These are phyloP conservation scores for Petrolisthes manimaculis DNA, from an alignment of 2,888 invertebrate genomes.

Conservation along the genomic window DNA sequence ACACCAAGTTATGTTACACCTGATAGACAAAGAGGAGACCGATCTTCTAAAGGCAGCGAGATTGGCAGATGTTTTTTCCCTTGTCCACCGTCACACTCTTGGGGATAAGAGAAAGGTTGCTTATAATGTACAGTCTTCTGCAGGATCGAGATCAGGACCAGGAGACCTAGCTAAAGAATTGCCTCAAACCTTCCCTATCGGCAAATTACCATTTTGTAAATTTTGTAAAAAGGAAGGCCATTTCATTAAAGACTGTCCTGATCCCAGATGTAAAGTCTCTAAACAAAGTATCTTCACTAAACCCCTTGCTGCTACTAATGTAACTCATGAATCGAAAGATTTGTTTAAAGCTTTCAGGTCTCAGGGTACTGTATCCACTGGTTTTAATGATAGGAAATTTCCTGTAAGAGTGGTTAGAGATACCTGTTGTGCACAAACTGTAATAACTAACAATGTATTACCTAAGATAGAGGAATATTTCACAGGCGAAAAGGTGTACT, in stretches of 20 bases:
- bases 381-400: neutral
- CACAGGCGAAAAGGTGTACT: conserved; percentile 18
- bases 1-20: conserved; percentile 2
- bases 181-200: neutral
- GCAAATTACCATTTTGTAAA: neutral
- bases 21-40: neutral
- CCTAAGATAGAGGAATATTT: neutral
- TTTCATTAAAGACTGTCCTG: conserved; percentile 1
- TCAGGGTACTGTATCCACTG: conserved; percentile 18
- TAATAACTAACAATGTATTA: neutral
- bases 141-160: neutral
- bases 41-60: conserved; percentile 22
- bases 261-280: no score
- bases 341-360: conserved; percentile 13
- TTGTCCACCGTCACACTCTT: conserved; percentile 2
- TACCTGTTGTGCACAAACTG: conserved; percentile 12
- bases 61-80: conserved; percentile 11
- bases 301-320: neutral
- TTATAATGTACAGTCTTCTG: conserved; percentile 1
- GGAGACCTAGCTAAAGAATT: neutral
- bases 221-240: conserved; percentile 20
- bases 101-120: neutral
- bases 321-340: neutral
- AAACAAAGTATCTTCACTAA: no score
- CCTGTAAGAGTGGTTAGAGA: conserved; percentile 7